Evolutionary conservation across 2,113 vertebrate genomes (phyloP).

Genomic region (Tyto alba): DNA sequence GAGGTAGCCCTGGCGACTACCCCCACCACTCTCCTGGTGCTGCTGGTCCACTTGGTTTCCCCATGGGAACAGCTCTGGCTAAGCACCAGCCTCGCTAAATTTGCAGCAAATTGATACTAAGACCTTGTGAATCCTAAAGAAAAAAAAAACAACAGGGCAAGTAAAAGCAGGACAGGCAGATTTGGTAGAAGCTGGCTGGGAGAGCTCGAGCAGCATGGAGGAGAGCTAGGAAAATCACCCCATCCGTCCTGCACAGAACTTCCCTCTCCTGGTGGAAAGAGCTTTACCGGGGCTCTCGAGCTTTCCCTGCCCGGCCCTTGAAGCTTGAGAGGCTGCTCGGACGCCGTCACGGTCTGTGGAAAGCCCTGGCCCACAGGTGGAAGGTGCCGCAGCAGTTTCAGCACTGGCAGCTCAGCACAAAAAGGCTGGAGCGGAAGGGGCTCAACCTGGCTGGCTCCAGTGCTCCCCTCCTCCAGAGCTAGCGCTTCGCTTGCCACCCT

Average conservation of each 20-base stretch:
- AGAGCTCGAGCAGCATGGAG: background rate
- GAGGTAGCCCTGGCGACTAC: background rate
- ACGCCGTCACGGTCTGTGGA: background rate
- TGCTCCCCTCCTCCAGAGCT: background rate
- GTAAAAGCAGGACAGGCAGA: background rate
- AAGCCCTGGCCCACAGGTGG: background rate
- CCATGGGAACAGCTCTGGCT: background rate
- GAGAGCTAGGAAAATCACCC: background rate
- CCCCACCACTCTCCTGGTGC: background rate
- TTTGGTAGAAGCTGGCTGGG: background rate
- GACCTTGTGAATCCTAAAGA: background rate
- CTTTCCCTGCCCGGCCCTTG: background rate
- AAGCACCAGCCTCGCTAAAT: background rate
- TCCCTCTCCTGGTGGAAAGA: background rate
- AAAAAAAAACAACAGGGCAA: background rate
- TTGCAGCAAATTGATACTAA: background rate
- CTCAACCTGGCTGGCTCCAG: background rate
- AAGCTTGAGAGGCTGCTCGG: background rate
- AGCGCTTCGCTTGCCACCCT: background rate
- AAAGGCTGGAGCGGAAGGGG: background rate
- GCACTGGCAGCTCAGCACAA: rapidly evolving
- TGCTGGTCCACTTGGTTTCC: background rate
- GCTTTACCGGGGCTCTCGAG: background rate
- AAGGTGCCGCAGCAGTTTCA: background rate
- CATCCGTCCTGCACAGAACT: background rate